These are phyloP conservation scores for Piliocolobus tephrosceles DNA, from an alignment of 2,113 vertebrate genomes.

Conservation along the genomic window DNA sequence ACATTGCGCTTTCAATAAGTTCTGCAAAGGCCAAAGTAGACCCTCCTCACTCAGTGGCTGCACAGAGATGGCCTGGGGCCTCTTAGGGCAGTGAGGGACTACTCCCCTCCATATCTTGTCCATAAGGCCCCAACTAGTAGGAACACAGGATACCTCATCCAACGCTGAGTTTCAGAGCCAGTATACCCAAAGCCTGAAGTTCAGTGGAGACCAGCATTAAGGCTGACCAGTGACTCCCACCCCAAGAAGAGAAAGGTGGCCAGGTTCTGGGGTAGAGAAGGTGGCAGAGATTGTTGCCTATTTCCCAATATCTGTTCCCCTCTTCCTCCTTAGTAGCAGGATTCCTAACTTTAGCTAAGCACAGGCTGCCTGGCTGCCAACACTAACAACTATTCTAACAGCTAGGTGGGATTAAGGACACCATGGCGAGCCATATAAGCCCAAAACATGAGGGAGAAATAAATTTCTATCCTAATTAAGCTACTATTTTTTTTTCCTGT, in stretches of 20 bases:
- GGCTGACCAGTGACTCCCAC: not conserved
- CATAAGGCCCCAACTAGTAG: not conserved
- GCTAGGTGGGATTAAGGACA: not conserved
- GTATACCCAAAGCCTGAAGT: not conserved
- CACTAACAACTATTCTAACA: not conserved
- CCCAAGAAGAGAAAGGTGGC: not conserved
- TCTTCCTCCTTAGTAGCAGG: not conserved
- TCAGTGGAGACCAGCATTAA: not conserved
- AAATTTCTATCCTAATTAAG: conserved; percentile 13
- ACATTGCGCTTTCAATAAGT: conserved; percentile 98
- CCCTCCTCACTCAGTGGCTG: conserved; percentile 19
- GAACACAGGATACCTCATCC: not conserved
- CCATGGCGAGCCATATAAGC: not conserved
- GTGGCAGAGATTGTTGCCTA: not conserved
- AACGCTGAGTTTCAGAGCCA: not conserved
- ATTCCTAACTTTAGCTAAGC: not conserved
- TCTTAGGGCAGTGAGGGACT: not conserved
- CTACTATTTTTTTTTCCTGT: not conserved
- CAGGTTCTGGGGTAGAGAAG: not conserved
- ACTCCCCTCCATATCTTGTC: not conserved
- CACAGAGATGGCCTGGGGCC: not conserved
- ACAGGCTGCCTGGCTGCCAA: not conserved
- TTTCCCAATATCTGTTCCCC: not conserved
- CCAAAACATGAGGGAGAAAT: not conserved
- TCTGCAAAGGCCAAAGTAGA: conserved; percentile 85